A percentile compares a stretch with the other conserved stretches of the same genome.
Conservation (phyloP, 1,140 invertebrate genomes). For the Harpegnathos saltator region DNA sequence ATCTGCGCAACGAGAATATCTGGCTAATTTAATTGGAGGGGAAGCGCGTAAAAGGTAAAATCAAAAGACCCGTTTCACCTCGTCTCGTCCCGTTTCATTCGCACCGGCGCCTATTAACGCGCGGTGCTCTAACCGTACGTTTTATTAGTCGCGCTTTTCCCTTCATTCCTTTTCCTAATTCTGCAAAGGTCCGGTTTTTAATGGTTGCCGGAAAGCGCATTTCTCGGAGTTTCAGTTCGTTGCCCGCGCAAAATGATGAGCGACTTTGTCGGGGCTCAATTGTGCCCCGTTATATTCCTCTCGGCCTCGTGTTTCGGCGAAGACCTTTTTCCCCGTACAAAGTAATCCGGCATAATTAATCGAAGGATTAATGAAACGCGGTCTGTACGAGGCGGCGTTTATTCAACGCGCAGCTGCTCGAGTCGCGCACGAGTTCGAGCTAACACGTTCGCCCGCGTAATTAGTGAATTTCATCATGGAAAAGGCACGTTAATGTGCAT, state of each 20-base stretch:
- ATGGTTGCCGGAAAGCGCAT: conserved; percentile 14
- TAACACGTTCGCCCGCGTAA: too few species aligned
- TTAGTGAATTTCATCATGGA: too few species aligned
- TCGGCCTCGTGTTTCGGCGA: background rate
- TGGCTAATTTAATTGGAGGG: conserved; percentile 41
- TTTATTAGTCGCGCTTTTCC: conserved; percentile 10
- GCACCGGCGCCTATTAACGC: too few species aligned
- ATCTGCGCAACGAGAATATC: conserved; percentile 7
- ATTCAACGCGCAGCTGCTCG: background rate
- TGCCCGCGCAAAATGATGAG: background rate
- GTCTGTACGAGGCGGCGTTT: background rate
- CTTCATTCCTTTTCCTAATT: conserved; percentile 2
- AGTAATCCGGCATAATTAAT: conserved; percentile 16
- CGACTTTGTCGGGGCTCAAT: background rate
- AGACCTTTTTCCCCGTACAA: conserved; percentile 3
- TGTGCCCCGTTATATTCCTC: background rate
- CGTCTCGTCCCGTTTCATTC: background rate
- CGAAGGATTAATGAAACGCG: conserved; percentile 15
- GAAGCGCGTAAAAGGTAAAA: conserved; percentile 18
- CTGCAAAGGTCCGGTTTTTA: background rate
- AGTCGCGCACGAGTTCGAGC: too few species aligned
- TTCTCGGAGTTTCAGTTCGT: background rate
- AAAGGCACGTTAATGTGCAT: too few species aligned
- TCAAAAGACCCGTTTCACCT: background rate
- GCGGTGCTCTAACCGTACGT: background rate